These are phyloP conservation scores for Caenorhabditis imperialis DNA, from an alignment of 2,888 invertebrate species.

Conservation along the genomic window DNA sequence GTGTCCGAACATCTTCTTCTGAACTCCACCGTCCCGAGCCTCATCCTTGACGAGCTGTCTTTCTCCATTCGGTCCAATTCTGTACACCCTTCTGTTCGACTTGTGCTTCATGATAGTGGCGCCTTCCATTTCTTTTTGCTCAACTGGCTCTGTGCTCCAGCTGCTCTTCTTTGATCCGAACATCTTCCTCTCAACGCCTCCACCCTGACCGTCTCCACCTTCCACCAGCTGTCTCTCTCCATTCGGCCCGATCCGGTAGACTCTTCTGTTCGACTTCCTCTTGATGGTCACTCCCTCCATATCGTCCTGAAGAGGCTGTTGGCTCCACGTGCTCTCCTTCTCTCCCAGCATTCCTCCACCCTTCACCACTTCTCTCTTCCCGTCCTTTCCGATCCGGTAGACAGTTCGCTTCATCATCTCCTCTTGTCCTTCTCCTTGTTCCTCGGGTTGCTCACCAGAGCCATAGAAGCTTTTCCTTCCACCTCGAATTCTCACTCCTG, in stretches of 20 bases:
- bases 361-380: conserved; percentile 6
- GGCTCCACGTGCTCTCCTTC: conserved; percentile 2
- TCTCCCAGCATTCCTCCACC: background rate
- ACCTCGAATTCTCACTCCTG: background rate
- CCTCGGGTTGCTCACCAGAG: too few species aligned
- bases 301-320: background rate
- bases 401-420: background rate
- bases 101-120: too few species aligned
- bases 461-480: too few species aligned
- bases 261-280: conserved; percentile 10
- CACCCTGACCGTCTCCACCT: background rate
- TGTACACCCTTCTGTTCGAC: conserved; percentile 10
- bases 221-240: conserved; percentile 11
- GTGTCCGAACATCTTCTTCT: background rate
- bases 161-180: conserved; percentile 2
- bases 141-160: background rate
- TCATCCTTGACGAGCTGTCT: background rate
- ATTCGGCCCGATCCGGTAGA: conserved; percentile 11
- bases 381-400: background rate
- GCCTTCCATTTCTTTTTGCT: too few species aligned
- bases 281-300: background rate
- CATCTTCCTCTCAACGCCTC: conserved; percentile 6
- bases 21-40: background rate
- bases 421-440: background rate
- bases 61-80: conserved; percentile 13